phyloP scores from a whole-genome alignment of 2,888 invertebrate genomes.

The Helleia helle region DNA sequence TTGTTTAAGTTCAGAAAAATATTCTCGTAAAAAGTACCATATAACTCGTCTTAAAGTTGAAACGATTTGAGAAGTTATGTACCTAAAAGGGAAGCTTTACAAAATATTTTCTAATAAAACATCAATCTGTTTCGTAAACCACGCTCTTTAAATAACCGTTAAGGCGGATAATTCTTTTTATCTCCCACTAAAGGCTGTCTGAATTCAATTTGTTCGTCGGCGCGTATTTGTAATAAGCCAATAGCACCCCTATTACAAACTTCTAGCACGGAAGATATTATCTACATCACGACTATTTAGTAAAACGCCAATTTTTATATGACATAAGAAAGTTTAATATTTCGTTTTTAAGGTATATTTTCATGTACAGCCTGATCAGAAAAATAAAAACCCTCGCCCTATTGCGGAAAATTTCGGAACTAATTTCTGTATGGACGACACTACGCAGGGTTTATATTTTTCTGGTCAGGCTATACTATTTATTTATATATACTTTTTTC shows the following conservation, averaged over 20 bases:
- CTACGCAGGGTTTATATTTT: too few relatives aligned
- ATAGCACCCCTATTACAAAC: slow-evolving; percentile 53
- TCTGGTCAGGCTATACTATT: too few relatives aligned
- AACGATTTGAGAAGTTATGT: neutral
- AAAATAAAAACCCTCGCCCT: too few relatives aligned
- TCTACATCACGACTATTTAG: slow-evolving; percentile 30
- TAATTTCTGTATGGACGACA: too few relatives aligned
- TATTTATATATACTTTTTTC: too few relatives aligned
- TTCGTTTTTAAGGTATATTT: too few relatives aligned
- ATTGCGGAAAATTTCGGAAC: too few relatives aligned
- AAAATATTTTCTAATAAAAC: slow-evolving; percentile 7
- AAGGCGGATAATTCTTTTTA: slow-evolving; percentile 24
- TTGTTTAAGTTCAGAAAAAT: too few relatives aligned
- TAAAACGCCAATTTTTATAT: neutral
- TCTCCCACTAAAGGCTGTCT: slow-evolving; percentile 43
- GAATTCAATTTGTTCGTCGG: slow-evolving; percentile 59
- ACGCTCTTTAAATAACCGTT: slow-evolving; percentile 14
- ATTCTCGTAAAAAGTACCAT: neutral
- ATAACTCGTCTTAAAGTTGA: neutral
- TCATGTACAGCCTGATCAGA: too few relatives aligned
- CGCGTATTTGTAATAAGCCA: slow-evolving; percentile 56
- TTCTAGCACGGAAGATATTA: slow-evolving; percentile 35
- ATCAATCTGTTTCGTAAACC: slow-evolving; percentile 8
- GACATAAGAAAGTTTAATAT: too few relatives aligned
- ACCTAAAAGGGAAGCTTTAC: neutral